A percentile compares a stretch with the other conserved stretches of the same genome.
phyloP scores from a whole-genome alignment of 2,113 vertebrate genomes.

The Hippopotamus amphibius region DNA sequence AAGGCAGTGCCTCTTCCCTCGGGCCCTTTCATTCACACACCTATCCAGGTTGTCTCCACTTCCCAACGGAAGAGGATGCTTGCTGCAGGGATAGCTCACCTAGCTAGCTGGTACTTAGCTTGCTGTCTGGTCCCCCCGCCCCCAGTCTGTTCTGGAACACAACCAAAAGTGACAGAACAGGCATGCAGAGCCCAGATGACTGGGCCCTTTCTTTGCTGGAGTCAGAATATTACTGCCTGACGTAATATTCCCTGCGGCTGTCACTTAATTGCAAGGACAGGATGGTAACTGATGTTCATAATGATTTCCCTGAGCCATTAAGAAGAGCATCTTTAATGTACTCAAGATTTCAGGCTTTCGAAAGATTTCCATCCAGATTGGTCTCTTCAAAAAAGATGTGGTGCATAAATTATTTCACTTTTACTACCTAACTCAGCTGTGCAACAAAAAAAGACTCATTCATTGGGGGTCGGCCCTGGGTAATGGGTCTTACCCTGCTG shows the following conservation, averaged over 20 bases:
- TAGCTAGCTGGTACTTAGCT: not conserved
- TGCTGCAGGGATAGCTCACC: not conserved
- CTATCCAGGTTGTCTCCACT: not conserved
- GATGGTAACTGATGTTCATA: slow-evolving; percentile 40
- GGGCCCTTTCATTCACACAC: not conserved
- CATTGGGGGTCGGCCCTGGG: not conserved
- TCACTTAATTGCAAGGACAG: slow-evolving; percentile 45
- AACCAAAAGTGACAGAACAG: not conserved
- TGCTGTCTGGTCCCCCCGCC: not conserved
- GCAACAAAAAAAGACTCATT: not conserved
- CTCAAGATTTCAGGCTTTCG: slow-evolving; percentile 40
- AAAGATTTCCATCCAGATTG: slow-evolving; percentile 28
- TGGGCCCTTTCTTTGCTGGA: slow-evolving; percentile 25
- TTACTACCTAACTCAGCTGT: not conserved
- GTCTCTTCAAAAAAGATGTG: not conserved
- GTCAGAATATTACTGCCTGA: not conserved
- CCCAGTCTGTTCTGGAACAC: not conserved
- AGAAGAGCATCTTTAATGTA: slow-evolving; percentile 40
- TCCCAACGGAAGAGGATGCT: not conserved
- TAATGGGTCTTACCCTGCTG: not conserved
- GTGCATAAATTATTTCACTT: not conserved
- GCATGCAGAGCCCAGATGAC: not conserved
- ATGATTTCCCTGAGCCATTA: slow-evolving; percentile 41
- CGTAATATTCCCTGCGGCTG: not conserved
- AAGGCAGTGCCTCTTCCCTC: not conserved